Conservation (phyloP, 2,113 vertebrate species). For the Nasalis larvatus region DNA sequence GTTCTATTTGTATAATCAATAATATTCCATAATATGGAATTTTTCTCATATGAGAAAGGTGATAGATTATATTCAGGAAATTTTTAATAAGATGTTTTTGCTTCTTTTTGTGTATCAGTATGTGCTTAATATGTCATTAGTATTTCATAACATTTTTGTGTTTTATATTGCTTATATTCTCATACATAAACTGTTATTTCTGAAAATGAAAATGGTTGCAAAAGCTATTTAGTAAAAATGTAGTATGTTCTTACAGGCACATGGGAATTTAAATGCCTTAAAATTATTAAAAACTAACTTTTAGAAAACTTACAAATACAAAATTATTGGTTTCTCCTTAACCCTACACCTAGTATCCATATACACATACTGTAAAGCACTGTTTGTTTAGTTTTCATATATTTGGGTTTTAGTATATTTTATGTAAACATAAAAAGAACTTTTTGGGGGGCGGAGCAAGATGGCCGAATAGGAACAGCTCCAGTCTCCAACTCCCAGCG, state of each 20-base stretch:
- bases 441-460: not conserved
- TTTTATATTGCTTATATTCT: not conserved
- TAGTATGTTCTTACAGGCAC: not conserved
- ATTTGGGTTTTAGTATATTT: not conserved
- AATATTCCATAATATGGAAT: not conserved
- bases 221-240: not conserved
- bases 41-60: not conserved
- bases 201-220: not conserved
- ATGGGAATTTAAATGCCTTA: not conserved
- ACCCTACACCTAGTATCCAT: rapidly evolving
- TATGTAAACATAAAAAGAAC: not conserved
- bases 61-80: not conserved
- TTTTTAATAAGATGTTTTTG: not conserved
- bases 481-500: too few species aligned
- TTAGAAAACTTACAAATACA: not conserved
- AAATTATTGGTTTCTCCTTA: not conserved
- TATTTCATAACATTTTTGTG: not conserved
- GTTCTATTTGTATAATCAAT: not conserved
- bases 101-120: not conserved
- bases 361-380: not conserved
- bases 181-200: not conserved
- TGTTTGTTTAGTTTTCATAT: not conserved
- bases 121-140: not conserved
- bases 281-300: not conserved
- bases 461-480: too few species aligned